Evolutionary conservation across 2,797 vertebrate genomes (phyloP).

Genomic region (Notoglanidium macrostoma): DNA sequence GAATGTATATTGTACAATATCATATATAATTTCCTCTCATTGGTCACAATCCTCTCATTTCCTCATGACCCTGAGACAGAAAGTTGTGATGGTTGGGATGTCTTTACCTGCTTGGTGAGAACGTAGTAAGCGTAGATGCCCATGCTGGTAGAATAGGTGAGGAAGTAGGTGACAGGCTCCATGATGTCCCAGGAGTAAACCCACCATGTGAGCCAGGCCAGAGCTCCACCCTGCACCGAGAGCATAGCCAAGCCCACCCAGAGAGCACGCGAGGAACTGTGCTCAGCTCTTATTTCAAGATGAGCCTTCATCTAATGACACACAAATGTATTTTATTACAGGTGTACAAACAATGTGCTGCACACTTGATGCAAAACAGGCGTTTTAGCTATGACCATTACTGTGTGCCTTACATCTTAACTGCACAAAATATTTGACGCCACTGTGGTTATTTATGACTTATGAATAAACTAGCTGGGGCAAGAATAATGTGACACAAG

Average conservation of each 20-base stretch:
- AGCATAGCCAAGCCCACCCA: slow-evolving; percentile 89
- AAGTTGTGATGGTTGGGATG: neutral
- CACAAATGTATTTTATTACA: neutral
- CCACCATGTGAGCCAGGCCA: slow-evolving; percentile 98
- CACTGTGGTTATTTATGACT: neutral
- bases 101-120: slow-evolving; percentile 85
- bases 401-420: neutral
- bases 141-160: slow-evolving; percentile 89
- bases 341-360: neutral
- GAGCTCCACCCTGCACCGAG: slow-evolving; percentile 86
- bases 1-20: neutral
- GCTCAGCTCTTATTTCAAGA: slow-evolving; percentile 73
- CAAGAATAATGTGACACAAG: neutral
- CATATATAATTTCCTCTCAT: neutral
- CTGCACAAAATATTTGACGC: neutral
- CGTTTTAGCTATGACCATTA: neutral
- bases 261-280: slow-evolving; percentile 72
- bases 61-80: neutral
- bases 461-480: neutral
- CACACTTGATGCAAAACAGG: neutral
- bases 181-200: slow-evolving; percentile 98
- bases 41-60: neutral
- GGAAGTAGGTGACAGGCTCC: slow-evolving; percentile 94
- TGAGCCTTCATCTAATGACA: slow-evolving; percentile 77
- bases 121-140: slow-evolving; percentile 88